Evolutionary conservation across 2,888 invertebrate genomes (phyloP), one percentile per base, ranked within the genome.

Genomic region (Cephus spinipes): DNA sequence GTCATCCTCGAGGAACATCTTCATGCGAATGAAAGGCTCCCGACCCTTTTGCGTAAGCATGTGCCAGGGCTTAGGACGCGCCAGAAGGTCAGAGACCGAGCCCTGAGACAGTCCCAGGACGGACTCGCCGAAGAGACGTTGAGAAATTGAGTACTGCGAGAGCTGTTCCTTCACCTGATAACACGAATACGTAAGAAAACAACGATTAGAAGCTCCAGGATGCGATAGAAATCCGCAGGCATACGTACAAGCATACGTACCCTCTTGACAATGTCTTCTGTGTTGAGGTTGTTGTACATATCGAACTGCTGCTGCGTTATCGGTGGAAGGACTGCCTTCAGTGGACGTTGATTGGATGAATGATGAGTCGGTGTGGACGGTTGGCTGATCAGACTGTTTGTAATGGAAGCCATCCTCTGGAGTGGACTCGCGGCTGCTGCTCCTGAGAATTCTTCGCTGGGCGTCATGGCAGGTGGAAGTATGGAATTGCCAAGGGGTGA

Each of bases 291-390:
- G 91, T 98, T 97, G 93, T 98, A 99, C 93, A 98, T 95, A 92
- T 99, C 99, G 92, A 99, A 99, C 91, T 99, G 99, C 89, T 99
- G 98, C 91, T 99, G 99, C 1, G 99, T 99, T 84, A 99, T 98
- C 3, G 99, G 99, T 71, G 99, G 98, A 86, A 99, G 94, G 74
- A 99, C 98, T 40, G 98, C 98, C 93, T 98, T 98, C 88, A 98
- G 94, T 30, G 98, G 98, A 85, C 98, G 94, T 90, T 97, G 97
- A 73, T 95, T 95, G 30, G 96, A 94, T 76, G 95, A 93, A 89
- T 97, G 97, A 90, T 97, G 97, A 12, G 97, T 95, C 83, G 97
- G 97, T 80, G 96, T 95, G 80, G 96, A 95, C 79, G 96, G 96
- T 93, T 97, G 97, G 83, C 97, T 97, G 90, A 98, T 98, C 85